Evolutionary conservation across 1,140 invertebrate genomes (phyloP).

Genomic region (Conus betulinus): DNA sequence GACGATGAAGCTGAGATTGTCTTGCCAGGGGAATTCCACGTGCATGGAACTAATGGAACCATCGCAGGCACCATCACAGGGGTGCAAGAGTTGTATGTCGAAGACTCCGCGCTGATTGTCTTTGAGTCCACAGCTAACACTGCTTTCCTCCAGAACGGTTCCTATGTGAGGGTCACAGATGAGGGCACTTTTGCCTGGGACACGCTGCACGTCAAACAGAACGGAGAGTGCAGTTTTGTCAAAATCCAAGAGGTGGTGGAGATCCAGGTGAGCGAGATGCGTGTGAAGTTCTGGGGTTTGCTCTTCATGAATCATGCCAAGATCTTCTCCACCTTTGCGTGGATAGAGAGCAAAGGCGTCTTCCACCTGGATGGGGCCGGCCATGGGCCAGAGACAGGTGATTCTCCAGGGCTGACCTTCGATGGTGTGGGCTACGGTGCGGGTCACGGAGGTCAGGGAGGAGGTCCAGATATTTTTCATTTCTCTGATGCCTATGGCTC

Average conservation of each 20-base stretch:
- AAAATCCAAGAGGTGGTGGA: constrained; percentile 52
- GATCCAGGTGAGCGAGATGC: constrained; percentile 54
- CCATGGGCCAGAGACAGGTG: constrained; percentile 49
- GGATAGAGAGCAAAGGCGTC: constrained; percentile 63
- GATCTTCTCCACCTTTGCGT: constrained; percentile 58
- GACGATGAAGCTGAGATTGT: constrained; percentile 59
- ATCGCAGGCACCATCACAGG: constrained; percentile 62
- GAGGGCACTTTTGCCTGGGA: constrained; percentile 59
- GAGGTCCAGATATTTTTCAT: constrained; percentile 43
- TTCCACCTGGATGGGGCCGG: constrained; percentile 62
- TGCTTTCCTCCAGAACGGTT: constrained; percentile 57
- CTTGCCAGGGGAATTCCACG: constrained; percentile 58
- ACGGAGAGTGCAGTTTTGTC: constrained; percentile 55
- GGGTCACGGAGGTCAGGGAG: constrained; percentile 63
- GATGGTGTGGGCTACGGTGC: constrained; percentile 58
- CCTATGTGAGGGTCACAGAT: constrained; percentile 50
- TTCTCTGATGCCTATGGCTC: constrained; percentile 57
- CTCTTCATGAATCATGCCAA: constrained; percentile 63
- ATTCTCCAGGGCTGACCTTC: constrained; percentile 55
- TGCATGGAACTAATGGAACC: constrained; percentile 65
- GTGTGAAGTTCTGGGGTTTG: constrained; percentile 62
- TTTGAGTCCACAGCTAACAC: constrained; percentile 63
- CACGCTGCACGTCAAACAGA: constrained; percentile 54
- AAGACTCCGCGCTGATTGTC: constrained; percentile 47
- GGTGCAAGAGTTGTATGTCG: constrained; percentile 58